Evolutionary conservation across 2,888 invertebrate species (phyloP).

Genomic region (Polydrusus pterygomalis): DNA sequence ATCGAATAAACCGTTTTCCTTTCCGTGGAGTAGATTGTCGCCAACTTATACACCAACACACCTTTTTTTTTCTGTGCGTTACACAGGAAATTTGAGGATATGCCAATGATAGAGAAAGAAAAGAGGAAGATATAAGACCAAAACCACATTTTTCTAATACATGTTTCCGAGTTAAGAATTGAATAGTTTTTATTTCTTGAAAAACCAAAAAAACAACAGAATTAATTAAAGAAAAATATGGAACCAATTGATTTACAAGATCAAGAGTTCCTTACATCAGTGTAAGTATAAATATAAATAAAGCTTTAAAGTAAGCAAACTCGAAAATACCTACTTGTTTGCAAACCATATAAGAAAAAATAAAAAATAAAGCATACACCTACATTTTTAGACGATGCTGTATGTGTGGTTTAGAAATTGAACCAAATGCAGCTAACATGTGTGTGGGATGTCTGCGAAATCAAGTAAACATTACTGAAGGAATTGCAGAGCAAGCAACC

Average conservation of each 20-base stretch:
- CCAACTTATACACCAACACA: too few species aligned
- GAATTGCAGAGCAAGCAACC: conserved; percentile 94
- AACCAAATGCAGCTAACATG: conserved; percentile 98
- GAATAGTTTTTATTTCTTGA: too few species aligned
- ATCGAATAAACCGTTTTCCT: too few species aligned
- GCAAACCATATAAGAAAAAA: neutral
- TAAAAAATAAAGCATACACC: neutral
- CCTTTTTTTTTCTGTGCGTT: too few species aligned
- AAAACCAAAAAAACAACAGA: neutral
- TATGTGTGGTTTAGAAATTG: conserved; percentile 93
- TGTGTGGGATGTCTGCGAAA: conserved; percentile 95
- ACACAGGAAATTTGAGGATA: too few species aligned
- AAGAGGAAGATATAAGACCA: too few species aligned
- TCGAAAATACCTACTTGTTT: too few species aligned
- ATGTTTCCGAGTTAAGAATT: too few species aligned
- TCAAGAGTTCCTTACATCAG: conserved; percentile 26
- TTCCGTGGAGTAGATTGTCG: too few species aligned
- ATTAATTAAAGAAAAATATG: conserved; percentile 18
- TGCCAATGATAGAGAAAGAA: too few species aligned
- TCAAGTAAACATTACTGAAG: conserved; percentile 95
- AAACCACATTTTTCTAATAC: too few species aligned
- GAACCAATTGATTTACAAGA: conserved; percentile 33
- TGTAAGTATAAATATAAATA: conserved; percentile 34
- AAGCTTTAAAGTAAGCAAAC: neutral
- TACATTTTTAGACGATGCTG: conserved; percentile 84